Evolutionary conservation across 2,113 vertebrate genomes (phyloP).

Genomic region (Calonectris borealis): DNA sequence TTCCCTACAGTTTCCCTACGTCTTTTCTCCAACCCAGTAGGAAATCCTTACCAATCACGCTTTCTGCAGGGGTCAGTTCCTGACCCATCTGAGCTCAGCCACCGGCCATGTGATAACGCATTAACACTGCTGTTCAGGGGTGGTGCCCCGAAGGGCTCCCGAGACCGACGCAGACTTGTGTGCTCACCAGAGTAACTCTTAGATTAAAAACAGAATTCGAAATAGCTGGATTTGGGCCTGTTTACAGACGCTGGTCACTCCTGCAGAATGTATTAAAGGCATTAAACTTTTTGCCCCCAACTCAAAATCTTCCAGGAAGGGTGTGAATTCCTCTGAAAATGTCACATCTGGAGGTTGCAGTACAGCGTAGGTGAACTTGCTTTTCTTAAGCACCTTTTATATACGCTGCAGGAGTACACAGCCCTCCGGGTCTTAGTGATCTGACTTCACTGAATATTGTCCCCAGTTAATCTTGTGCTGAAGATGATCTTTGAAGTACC

Average conservation of each 20-base stretch:
- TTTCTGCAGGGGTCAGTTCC: not conserved
- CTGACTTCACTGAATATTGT: not conserved
- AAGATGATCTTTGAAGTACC: not conserved
- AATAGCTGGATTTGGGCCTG: not conserved
- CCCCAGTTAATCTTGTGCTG: not conserved
- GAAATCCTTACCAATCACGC: not conserved
- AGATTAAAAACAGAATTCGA: not conserved
- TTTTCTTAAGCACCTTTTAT: not conserved
- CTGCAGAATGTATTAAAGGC: not conserved
- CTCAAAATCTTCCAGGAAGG: not conserved
- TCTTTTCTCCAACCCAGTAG: not conserved
- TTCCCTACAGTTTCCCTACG: not conserved
- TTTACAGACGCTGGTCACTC: not conserved
- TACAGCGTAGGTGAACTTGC: accelerated
- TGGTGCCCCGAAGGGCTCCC: not conserved
- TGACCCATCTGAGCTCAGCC: not conserved
- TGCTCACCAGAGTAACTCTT: not conserved
- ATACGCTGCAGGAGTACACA: not conserved
- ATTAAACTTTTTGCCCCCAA: not conserved
- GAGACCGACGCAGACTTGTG: not conserved
- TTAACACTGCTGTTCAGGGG: not conserved
- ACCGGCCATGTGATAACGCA: not conserved
- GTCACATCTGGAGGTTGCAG: not conserved
- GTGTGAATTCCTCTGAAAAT: not conserved
- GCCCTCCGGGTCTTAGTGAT: not conserved